Evolutionary conservation across 2,113 vertebrate species (phyloP).

Genomic region (Poecilia latipinna): DNA sequence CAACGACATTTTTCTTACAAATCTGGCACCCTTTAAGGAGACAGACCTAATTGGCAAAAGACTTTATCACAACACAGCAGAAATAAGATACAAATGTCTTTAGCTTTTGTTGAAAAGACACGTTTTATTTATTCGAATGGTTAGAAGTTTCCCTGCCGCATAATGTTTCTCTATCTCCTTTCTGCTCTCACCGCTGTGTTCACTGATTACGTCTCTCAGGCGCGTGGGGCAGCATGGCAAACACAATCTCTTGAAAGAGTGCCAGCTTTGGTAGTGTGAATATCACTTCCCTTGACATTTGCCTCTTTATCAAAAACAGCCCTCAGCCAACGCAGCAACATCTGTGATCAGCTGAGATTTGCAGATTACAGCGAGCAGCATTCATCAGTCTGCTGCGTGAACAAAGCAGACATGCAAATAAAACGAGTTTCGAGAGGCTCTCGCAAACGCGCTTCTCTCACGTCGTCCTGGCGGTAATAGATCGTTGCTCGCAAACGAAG

Average conservation of each 20-base stretch:
- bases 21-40: background rate
- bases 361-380: constrained; percentile 64
- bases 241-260: constrained; percentile 53
- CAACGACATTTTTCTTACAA: background rate
- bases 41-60: background rate
- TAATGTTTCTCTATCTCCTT: background rate
- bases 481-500: constrained; percentile 15
- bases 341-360: constrained; percentile 69
- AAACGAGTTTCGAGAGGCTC: constrained; percentile 23
- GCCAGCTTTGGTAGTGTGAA: constrained; percentile 56
- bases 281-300: constrained; percentile 65
- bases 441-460: constrained; percentile 33
- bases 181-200: constrained; percentile 16
- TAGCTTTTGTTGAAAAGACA: background rate
- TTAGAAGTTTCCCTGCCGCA: background rate
- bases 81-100: background rate
- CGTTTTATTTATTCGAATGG: background rate
- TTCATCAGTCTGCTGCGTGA: constrained; percentile 48
- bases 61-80: too few species aligned
- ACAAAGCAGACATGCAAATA: constrained; percentile 29
- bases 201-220: constrained; percentile 30
- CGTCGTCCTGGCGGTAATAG: constrained; percentile 31
- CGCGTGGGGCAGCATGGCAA: constrained; percentile 51
- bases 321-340: constrained; percentile 68
- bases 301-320: constrained; percentile 73